Evolutionary conservation across 2,113 vertebrate genomes (phyloP).

Genomic region (Scophthalmus maximus): DNA sequence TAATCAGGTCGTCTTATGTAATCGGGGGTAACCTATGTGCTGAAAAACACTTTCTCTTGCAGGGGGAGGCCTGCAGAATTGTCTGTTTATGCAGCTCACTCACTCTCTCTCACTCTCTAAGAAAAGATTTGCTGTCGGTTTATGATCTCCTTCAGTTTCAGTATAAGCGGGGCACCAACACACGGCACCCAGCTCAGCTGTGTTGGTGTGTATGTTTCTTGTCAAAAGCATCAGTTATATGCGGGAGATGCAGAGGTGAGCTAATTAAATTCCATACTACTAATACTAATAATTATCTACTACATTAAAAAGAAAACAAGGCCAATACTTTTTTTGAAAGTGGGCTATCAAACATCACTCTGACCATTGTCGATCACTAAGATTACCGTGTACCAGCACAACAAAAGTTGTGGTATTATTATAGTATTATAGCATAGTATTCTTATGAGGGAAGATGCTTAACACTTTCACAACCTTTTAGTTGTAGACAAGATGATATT

Average conservation of each 20-base stretch:
- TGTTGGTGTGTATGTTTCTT: background rate
- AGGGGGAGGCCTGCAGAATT: background rate
- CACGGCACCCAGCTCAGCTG: background rate
- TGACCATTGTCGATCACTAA: too few relatives aligned
- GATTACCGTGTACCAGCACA: too few relatives aligned
- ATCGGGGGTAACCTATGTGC: background rate
- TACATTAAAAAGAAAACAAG: background rate
- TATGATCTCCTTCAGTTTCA: background rate
- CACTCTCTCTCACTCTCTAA: background rate
- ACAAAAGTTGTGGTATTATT: too few relatives aligned
- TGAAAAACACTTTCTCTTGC: background rate
- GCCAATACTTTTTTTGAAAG: too few relatives aligned
- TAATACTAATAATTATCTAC: background rate
- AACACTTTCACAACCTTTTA: conserved; percentile 19
- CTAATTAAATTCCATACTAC: background rate
- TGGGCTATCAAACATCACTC: too few relatives aligned
- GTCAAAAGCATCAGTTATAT: background rate
- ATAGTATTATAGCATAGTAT: too few relatives aligned
- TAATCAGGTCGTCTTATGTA: background rate
- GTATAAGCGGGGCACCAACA: background rate
- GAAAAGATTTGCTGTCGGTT: background rate
- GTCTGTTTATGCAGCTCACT: background rate
- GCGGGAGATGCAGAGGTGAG: background rate
- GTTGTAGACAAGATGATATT: conserved; percentile 26
- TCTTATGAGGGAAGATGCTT: background rate